Percentiles rank a stretch among this genome's conserved stretches.
Conservation (phyloP, 1,140 invertebrate genomes). For the Zaprionus ornatus region DNA sequence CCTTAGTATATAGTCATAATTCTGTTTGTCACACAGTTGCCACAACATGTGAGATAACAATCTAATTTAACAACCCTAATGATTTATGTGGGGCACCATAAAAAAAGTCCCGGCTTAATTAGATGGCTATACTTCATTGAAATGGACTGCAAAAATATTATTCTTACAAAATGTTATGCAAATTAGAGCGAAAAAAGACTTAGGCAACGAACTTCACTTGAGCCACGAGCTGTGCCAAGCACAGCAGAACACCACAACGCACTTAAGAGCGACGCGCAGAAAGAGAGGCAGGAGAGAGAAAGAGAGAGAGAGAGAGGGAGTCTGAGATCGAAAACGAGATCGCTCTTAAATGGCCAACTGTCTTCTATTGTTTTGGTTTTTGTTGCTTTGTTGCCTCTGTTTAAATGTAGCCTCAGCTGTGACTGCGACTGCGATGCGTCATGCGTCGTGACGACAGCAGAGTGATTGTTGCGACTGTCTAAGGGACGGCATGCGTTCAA, state of each 20-base stretch:
- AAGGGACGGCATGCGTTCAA: conserved; percentile 35
- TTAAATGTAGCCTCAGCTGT: conserved; percentile 7
- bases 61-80: not conserved
- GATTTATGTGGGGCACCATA: conserved; percentile 31
- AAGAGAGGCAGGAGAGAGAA: not conserved
- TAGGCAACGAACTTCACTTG: conserved; percentile 50
- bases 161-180: conserved; percentile 59
- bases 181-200: conserved; percentile 62
- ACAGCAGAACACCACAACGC: conserved; percentile 15
- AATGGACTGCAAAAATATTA: conserved; percentile 51
- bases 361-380: conserved; percentile 35
- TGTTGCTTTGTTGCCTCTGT: conserved; percentile 28
- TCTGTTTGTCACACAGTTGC: conserved; percentile 22
- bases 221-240: conserved; percentile 52
- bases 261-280: conserved; percentile 18
- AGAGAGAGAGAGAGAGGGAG: conserved; percentile 12
- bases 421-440: conserved; percentile 14
- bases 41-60: conserved; percentile 19
- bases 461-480: conserved; percentile 37
- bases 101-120: conserved; percentile 45
- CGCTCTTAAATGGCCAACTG: conserved; percentile 33
- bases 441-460: conserved; percentile 30
- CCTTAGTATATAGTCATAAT: not conserved
- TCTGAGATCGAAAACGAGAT: conserved; percentile 18
- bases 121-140: conserved; percentile 31